A percentile compares a stretch with the other conserved stretches of the same genome.
Conservation (phyloP, 2,888 invertebrate species). For the Torymus texanus region DNA sequence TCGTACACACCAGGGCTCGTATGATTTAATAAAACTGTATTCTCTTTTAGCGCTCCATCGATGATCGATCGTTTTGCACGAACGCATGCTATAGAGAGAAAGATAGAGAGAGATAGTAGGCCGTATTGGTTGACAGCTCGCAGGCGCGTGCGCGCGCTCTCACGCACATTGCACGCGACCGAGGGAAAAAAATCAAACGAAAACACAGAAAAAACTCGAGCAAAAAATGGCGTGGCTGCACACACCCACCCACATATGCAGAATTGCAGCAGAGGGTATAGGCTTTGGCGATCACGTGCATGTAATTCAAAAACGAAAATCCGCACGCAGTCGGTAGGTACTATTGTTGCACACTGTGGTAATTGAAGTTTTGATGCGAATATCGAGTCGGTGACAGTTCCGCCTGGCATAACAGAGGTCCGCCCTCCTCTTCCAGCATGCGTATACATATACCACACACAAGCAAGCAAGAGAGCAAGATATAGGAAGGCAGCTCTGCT, state of each 20-base stretch:
- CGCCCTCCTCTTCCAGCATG: background rate
- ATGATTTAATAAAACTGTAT: slow-evolving; percentile 37
- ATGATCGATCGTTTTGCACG: slow-evolving; percentile 40
- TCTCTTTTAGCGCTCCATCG: slow-evolving; percentile 26
- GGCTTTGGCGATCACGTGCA: slow-evolving; percentile 15
- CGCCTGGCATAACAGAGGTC: slow-evolving; percentile 44
- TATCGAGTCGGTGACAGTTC: slow-evolving; percentile 51
- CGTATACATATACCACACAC: background rate
- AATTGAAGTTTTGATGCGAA: slow-evolving; percentile 50
- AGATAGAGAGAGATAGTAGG: too few relatives aligned
- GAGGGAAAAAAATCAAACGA: background rate
- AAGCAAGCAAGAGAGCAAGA: too few relatives aligned
- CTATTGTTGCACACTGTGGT: slow-evolving; percentile 23
- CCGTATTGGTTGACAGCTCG: slow-evolving; percentile 10
- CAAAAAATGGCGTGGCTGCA: background rate
- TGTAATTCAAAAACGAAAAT: slow-evolving; percentile 45
- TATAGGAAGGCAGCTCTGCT: background rate
- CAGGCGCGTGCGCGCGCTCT: background rate
- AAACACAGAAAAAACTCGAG: background rate
- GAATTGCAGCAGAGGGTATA: background rate
- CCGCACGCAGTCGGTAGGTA: slow-evolving; percentile 9
- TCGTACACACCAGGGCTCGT: slow-evolving; percentile 1
- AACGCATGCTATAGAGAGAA: background rate
- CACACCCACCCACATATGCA: too few relatives aligned
- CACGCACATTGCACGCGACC: background rate